These are phyloP conservation scores for Vireo griseus DNA, from an alignment of 2,797 vertebrate species.

Conservation along the genomic window DNA sequence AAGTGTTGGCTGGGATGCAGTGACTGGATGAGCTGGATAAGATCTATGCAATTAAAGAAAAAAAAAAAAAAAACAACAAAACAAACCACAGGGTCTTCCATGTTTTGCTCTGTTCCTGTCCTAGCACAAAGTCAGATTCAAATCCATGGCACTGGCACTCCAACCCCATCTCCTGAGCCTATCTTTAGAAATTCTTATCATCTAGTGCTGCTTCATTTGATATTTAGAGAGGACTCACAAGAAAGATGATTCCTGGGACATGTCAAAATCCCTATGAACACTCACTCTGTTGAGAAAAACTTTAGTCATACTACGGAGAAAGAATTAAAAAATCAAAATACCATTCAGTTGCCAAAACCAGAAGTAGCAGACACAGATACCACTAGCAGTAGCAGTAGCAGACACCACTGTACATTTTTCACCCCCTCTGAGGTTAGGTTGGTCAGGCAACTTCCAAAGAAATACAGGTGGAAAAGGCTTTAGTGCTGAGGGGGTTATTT, in stretches of 20 bases:
- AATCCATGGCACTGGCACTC: background rate
- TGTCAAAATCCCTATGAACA: background rate
- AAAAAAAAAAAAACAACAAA: background rate
- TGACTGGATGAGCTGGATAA: accelerated
- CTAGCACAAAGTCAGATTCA: background rate
- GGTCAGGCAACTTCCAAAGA: background rate
- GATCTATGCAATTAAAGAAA: background rate
- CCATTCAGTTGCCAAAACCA: background rate
- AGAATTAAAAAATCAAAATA: background rate
- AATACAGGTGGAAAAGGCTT: background rate
- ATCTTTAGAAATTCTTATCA: background rate
- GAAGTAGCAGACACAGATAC: background rate
- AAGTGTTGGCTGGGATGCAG: background rate
- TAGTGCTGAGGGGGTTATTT: background rate
- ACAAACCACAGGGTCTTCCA: background rate
- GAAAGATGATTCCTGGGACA: background rate
- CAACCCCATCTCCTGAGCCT: background rate
- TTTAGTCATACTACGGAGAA: background rate
- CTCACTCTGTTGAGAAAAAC: background rate
- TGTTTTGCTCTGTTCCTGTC: background rate
- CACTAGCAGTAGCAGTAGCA: background rate
- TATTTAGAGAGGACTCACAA: background rate
- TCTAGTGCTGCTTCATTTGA: background rate
- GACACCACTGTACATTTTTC: background rate
- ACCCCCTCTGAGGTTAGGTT: background rate